phyloP scores from a whole-genome alignment of 2,797 vertebrate genomes.

The Buceros bicornis region DNA sequence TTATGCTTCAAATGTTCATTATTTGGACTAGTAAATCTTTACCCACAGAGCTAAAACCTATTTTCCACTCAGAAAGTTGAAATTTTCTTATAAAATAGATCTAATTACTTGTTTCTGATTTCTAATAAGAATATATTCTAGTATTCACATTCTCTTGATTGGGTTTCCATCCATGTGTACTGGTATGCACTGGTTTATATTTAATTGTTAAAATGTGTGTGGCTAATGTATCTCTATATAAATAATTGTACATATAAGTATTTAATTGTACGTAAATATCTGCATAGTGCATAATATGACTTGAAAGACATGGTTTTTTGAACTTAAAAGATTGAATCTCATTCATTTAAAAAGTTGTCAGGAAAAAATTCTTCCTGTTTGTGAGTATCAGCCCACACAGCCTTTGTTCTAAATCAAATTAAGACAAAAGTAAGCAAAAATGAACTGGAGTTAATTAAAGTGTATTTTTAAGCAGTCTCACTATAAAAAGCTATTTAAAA shows the following conservation, averaged over 20 bases:
- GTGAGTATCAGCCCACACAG: neutral
- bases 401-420: constrained; percentile 23
- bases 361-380: neutral
- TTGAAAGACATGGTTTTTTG: neutral
- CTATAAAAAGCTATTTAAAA: neutral
- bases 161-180: neutral
- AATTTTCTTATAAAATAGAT: neutral
- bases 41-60: neutral
- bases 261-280: neutral
- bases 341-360: neutral
- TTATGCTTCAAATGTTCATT: neutral
- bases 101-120: neutral
- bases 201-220: neutral
- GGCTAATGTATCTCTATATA: neutral
- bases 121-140: neutral
- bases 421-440: constrained; percentile 5
- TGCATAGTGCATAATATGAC: neutral
- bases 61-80: constrained; percentile 4
- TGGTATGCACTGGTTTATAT: neutral
- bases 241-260: neutral
- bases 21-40: neutral
- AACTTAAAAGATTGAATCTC: neutral
- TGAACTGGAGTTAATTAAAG: neutral
- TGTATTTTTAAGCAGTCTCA: constrained; percentile 20
- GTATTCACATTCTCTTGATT: neutral